Base-by-base conservation (phyloP, 2,797 vertebrate genomes). In the Spea hammondii region DNA sequence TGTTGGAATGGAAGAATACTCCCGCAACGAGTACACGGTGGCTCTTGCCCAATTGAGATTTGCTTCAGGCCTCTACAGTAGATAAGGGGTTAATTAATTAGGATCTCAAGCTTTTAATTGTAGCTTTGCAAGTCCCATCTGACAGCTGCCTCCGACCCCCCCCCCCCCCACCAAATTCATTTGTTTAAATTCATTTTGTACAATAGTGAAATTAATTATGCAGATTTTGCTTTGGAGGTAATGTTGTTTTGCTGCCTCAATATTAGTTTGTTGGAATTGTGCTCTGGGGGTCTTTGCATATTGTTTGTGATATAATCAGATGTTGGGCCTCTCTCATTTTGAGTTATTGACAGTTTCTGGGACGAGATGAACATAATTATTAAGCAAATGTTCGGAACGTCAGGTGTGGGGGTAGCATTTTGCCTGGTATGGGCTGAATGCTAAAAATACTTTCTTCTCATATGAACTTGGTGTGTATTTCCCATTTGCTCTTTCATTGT, bases 341-440 rank as follows among this genome's bases (percentile, higher is more conserved):
- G 44, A 48, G 74, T 81, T 82, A 82, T 82, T 82, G 79, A 82
- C 75, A 82, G 79, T 70, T 82, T 82, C 64, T 55, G 70, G 60
- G 65, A 82, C 74, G 79, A 82, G 79, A 82, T 64, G 70, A 77
- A 82, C 74, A 82, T 82, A 82, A 82, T 77, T 82, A 82, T 82
- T 77, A 82, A 64, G 70, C 70, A 62, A 62, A 64, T 73, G 74
- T 77, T 77, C 9, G 17, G 48, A 11, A 57, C 12, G 72, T 32
- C 32, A 32, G 32, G 32, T 32, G 74, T 64, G 57, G 60, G 74
- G 68, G 65, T 65, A 62, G 59, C 47, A 14, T 32, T 32, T 32
- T 32, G 72, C 55, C 9, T 7, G 14, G 13, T 53, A 54, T 64
- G 49, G 8, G 9, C 17, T 62, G 47, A 59, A 64, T 60, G 57